These are phyloP conservation scores for Chrysotoxum bicinctum DNA, from an alignment of 2,888 invertebrate species.

Conservation along the genomic window DNA sequence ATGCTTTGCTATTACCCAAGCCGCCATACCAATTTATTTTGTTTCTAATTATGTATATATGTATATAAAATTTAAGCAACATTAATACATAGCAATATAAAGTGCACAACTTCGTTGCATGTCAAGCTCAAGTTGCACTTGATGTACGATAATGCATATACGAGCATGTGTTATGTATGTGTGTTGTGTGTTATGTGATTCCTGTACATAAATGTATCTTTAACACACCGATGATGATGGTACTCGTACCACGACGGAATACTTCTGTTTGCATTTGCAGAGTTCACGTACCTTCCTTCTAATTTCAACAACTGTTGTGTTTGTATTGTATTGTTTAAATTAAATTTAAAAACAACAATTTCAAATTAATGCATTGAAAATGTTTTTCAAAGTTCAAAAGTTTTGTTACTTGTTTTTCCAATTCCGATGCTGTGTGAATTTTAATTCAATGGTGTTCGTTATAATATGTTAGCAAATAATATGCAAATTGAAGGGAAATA, in stretches of 20 bases:
- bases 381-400: slow-evolving; percentile 14
- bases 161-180: too few species aligned
- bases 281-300: background rate
- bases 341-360: slow-evolving; percentile 10
- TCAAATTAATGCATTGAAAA: slow-evolving; percentile 10
- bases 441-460: background rate
- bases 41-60: slow-evolving; percentile 43
- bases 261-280: background rate
- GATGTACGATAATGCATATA: background rate
- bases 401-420: slow-evolving; percentile 8
- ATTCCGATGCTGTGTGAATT: background rate
- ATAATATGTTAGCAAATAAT: background rate
- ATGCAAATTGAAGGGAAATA: background rate
- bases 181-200: background rate
- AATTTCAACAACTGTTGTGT: background rate
- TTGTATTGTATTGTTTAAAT: slow-evolving; percentile 5
- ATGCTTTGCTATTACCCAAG: slow-evolving; percentile 55
- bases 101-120: slow-evolving; percentile 17
- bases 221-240: background rate
- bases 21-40: slow-evolving; percentile 53
- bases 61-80: slow-evolving; percentile 28
- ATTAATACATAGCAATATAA: background rate
- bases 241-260: background rate
- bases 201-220: too few species aligned
- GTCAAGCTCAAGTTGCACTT: slow-evolving; percentile 12